A percentile compares a stretch with the other conserved stretches of the same genome.
Evolutionary conservation across 2,888 invertebrate species (phyloP).

Genomic region (Steinernema hermaphroditum): DNA sequence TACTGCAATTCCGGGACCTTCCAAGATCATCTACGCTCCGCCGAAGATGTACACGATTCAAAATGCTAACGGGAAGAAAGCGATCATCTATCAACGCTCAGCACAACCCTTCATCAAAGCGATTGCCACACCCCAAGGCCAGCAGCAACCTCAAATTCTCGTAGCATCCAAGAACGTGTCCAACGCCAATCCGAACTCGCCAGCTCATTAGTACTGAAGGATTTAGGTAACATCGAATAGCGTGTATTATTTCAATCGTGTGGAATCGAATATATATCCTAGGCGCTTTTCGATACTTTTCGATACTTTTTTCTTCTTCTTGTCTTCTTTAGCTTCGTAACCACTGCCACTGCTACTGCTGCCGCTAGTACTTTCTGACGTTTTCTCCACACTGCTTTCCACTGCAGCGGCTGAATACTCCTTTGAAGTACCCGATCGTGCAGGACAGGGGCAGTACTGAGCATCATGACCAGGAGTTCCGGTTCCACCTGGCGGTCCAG

Average conservation of each 20-base stretch:
- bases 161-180: background rate
- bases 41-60: background rate
- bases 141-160: background rate
- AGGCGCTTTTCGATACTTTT: no score
- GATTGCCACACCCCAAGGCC: background rate
- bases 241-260: no score
- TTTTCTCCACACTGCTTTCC: no score
- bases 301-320: no score
- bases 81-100: background rate
- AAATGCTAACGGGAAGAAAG: background rate
- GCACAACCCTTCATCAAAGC: background rate
- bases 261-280: no score
- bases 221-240: no score
- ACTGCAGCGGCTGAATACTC: background rate
- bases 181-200: no score
- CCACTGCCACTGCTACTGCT: background rate
- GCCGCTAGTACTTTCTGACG: no score
- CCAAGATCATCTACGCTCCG: background rate
- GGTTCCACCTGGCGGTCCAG: conserved; percentile 5
- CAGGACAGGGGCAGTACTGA: conserved; percentile 30
- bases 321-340: background rate
- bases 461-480: conserved; percentile 13
- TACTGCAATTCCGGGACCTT: background rate
- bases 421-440: background rate
- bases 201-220: no score